Conservation (phyloP, 2,113 vertebrate species). For the Cynopterus brachyotis region DNA sequence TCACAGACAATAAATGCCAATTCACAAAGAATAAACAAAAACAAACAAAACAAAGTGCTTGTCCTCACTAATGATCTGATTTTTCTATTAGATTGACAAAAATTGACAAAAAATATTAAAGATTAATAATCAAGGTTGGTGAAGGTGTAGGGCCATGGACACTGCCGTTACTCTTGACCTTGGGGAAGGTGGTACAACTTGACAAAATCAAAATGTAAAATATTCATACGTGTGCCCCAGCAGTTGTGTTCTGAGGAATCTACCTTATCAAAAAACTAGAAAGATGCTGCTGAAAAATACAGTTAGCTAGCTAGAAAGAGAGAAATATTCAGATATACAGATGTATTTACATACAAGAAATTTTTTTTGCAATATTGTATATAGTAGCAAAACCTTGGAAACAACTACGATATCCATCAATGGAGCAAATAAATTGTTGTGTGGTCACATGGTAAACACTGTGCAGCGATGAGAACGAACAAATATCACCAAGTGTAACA, state of each 20-base stretch:
- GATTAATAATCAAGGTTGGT: not conserved
- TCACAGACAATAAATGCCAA: not conserved
- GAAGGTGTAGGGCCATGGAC: not conserved
- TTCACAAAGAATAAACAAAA: not conserved
- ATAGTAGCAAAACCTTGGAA: not conserved
- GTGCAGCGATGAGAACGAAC: not conserved
- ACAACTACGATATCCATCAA: not conserved
- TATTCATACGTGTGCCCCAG: not conserved
- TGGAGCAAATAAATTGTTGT: not conserved
- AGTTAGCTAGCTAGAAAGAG: not conserved
- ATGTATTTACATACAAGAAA: not conserved
- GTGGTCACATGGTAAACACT: not conserved
- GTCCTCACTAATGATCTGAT: not conserved
- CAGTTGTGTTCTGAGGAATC: not conserved
- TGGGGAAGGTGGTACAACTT: not conserved
- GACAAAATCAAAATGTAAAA: not conserved
- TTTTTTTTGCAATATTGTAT: not conserved
- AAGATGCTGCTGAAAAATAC: not conserved
- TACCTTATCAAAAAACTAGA: not conserved
- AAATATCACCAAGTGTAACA: not conserved
- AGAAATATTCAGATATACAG: not conserved
- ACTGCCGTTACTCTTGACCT: not conserved
- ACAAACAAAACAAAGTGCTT: not conserved
- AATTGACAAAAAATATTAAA: conserved; percentile 26
- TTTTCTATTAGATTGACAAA: conserved; percentile 27